These are phyloP conservation scores for Sinohyriopsis cumingii DNA, from an alignment of 2,888 invertebrate genomes.

Conservation along the genomic window DNA sequence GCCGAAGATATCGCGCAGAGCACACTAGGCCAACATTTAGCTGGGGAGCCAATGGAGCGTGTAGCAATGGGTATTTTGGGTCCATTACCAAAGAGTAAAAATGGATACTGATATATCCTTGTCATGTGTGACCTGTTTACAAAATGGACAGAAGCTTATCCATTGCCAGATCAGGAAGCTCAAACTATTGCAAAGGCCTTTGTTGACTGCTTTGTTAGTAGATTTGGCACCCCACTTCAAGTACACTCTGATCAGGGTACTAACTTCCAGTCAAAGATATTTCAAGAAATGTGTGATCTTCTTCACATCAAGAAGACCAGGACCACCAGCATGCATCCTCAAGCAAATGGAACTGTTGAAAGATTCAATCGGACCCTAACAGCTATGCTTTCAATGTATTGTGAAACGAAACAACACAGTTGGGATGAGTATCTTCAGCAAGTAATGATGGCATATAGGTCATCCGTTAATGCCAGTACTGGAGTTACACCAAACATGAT, in stretches of 20 bases:
- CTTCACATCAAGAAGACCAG: constrained; percentile 18
- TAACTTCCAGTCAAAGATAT: constrained; percentile 16
- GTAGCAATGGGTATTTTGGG: constrained; percentile 12
- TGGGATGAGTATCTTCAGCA: too few species aligned
- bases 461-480: too few species aligned
- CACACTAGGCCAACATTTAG: constrained; percentile 3
- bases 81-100: constrained; percentile 7
- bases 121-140: constrained; percentile 15
- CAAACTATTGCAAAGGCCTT: constrained; percentile 7
- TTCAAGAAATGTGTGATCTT: constrained; percentile 13
- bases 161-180: constrained; percentile 13
- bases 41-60: constrained; percentile 12
- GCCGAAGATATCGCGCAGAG: constrained; percentile 2
- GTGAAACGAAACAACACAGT: too few species aligned
- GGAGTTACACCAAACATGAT: too few species aligned
- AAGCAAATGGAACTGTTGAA: too few species aligned
- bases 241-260: constrained; percentile 16
- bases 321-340: too few species aligned
- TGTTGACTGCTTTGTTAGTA: constrained; percentile 9
- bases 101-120: constrained; percentile 10
- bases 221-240: constrained; percentile 11
- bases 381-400: too few species aligned
- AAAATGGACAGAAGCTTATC: constrained; percentile 8
- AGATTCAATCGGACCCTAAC: too few species aligned
- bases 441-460: too few species aligned